These are phyloP conservation scores for Drosophila phalerata DNA, from an alignment of 2,888 invertebrate genomes.

Conservation along the genomic window DNA sequence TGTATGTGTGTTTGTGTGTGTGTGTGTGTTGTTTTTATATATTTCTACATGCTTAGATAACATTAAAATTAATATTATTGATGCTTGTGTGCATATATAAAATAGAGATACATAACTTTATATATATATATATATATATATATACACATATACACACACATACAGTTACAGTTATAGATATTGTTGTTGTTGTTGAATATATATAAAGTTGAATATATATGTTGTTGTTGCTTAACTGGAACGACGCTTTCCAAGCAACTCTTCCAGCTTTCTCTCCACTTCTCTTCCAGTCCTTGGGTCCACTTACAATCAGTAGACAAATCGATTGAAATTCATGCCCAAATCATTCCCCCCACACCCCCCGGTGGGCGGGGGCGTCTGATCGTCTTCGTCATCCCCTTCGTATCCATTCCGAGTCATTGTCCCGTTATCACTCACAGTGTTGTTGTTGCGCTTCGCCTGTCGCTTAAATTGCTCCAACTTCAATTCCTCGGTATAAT, in stretches of 20 bases:
- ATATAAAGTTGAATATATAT: constrained; percentile 25
- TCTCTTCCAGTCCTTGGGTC: constrained; percentile 15
- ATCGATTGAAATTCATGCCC: constrained; percentile 83
- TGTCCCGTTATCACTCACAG: constrained; percentile 33
- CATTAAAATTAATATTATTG: constrained; percentile 14
- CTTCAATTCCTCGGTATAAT: constrained; percentile 81
- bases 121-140: constrained; percentile 26
- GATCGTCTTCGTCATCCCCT: constrained; percentile 83
- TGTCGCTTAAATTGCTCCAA: constrained; percentile 76
- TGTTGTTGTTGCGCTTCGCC: constrained; percentile 37
- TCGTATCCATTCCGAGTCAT: constrained; percentile 61
- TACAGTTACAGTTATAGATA: constrained; percentile 13
- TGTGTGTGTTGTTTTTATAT: not conserved
- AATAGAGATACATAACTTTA: constrained; percentile 28
- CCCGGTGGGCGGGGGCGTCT: constrained; percentile 83
- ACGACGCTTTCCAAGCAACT: constrained; percentile 10
- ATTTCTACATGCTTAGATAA: constrained; percentile 32
- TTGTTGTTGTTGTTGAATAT: constrained; percentile 16
- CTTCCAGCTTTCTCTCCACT: constrained; percentile 8
- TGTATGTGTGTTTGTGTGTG: constrained; percentile 1
- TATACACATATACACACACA: constrained; percentile 25
- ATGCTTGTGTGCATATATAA: constrained; percentile 13
- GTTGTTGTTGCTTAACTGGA: constrained; percentile 3
- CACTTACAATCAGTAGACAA: constrained; percentile 79
- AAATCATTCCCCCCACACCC: constrained; percentile 84